A percentile compares a stretch with the other conserved stretches of the same genome.
These are phyloP conservation scores for Pemphigus obesinymphae DNA, from an alignment of 1,140 invertebrate species.

Conservation along the genomic window DNA sequence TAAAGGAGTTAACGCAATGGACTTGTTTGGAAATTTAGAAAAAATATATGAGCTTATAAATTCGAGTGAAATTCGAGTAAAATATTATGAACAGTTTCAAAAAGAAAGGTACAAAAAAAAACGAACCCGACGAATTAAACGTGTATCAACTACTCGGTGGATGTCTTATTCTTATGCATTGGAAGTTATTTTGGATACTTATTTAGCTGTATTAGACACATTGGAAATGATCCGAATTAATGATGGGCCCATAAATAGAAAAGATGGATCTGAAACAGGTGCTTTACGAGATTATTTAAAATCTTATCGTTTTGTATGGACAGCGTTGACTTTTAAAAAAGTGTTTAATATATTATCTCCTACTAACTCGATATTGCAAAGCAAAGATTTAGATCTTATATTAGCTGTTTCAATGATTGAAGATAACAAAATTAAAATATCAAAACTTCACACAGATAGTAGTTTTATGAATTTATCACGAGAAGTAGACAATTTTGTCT, in stretches of 20 bases:
- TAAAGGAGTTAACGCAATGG: not conserved
- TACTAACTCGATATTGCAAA: not conserved
- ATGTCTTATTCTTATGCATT: not conserved
- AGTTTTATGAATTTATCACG: not conserved
- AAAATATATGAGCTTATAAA: not conserved
- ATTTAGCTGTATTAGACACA: not conserved
- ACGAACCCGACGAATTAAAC: not conserved
- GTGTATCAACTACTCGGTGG: not conserved
- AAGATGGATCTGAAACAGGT: not conserved
- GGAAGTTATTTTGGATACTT: not conserved
- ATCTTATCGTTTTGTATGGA: not conserved
- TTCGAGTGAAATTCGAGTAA: not conserved
- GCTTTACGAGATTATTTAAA: not conserved
- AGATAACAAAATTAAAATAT: not conserved
- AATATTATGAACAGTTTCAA: not conserved
- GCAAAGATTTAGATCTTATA: not conserved
- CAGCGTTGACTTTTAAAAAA: not conserved
- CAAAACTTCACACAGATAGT: not conserved
- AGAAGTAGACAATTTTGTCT: not conserved
- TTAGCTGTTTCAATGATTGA: not conserved
- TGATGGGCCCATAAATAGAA: not conserved
- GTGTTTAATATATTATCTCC: not conserved
- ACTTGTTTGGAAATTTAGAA: not conserved
- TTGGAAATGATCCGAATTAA: not conserved
- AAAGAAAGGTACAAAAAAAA: not conserved